Evolutionary conservation across 2,888 invertebrate genomes (phyloP), one percentile per base, ranked within the genome.

Genomic region (Carcina quercana): DNA sequence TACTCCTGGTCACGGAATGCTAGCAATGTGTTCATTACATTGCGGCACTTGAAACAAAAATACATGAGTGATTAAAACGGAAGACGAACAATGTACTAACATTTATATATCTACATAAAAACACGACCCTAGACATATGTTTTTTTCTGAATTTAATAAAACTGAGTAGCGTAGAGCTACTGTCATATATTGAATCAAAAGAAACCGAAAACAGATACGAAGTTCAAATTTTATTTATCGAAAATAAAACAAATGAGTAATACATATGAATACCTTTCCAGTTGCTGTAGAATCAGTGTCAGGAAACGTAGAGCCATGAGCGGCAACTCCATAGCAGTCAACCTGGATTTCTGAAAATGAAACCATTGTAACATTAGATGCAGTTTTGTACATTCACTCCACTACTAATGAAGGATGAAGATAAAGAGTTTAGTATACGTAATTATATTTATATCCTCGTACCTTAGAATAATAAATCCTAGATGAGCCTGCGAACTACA

Each of bases 231-330:
- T 2, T 24, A 6, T 24, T 22, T 8, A 22, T 4, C n/a, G 3
- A 22, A 10, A 3, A 22, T 22, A 22, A 24, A 11, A 11, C 21
- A 6, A n/a, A 21, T 21, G 21, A 7, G 6, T 24, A n/a, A 6
- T 12, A 24, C n/a, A 19, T 19, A 19, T 8, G 6, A 24, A 3
- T 45, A 69, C 78, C 74, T 94, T 94, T 59, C 93, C 92, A 5
- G 89, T 92, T 17, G 94, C 93, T 1, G 92, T 94, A 43, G 89
- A 78, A 20, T 59, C 52, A 2, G 57, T 55, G 17, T 88, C 85
- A 25, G 91, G 79, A 39, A 95, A 85, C 5, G 91, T 79, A 1
- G 94, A 94, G 0, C 94, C 94, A 63, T 96, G 95, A 0, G 93
- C 94, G 2, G 93, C 88, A n/a, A 86, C 84, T 5, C 95, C 95